These are phyloP conservation scores for Xiphorhynchus elegans DNA, from an alignment of 2,113 vertebrate species.

Conservation along the genomic window DNA sequence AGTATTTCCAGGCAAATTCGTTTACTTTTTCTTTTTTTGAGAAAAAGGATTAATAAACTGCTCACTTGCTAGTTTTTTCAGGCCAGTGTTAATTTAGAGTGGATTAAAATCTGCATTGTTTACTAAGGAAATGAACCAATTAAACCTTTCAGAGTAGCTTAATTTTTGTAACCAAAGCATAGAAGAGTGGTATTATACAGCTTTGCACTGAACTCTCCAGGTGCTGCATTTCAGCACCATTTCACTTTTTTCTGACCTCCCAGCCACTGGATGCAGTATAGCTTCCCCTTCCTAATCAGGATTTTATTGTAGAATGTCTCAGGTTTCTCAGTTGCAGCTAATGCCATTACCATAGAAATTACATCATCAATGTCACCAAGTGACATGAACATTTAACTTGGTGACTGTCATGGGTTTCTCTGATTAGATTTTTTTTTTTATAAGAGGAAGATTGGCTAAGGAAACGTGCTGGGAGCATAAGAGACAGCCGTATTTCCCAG, in stretches of 20 bases:
- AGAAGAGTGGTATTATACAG: not conserved
- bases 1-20: not conserved
- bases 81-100: not conserved
- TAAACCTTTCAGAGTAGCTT: not conserved
- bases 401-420: not conserved
- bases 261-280: not conserved
- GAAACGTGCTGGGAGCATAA: not conserved
- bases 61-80: not conserved
- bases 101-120: not conserved
- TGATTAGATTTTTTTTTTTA: too few species aligned
- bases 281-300: not conserved
- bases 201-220: not conserved
- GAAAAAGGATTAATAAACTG: not conserved
- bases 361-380: not conserved
- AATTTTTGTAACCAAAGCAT: not conserved
- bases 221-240: not conserved
- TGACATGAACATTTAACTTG: rapidly evolving
- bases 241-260: not conserved
- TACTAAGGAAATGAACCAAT: not conserved
- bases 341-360: not conserved
- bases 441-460: not conserved
- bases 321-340: not conserved
- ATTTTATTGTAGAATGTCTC: not conserved
- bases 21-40: not conserved
- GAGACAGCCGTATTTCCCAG: not conserved